phyloP scores from a whole-genome alignment of 2,888 invertebrate genomes.

The Gryllus longicercus region DNA sequence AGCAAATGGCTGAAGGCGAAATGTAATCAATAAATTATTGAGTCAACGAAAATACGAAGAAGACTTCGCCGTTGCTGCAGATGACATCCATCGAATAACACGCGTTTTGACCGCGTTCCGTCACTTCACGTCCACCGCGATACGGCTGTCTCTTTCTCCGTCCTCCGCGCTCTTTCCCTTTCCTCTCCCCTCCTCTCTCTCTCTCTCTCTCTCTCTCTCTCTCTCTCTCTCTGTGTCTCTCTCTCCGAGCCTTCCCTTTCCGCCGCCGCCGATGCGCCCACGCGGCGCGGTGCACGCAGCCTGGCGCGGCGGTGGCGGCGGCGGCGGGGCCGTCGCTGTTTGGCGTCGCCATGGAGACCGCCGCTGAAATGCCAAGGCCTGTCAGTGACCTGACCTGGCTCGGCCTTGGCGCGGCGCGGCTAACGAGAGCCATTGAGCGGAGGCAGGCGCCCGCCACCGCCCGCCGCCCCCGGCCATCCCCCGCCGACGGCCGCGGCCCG shows the following conservation, averaged over 20 bases:
- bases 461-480: neutral
- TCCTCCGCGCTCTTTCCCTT: neutral
- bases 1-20: no score
- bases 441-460: neutral
- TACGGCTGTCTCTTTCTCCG: neutral
- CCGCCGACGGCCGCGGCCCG: neutral
- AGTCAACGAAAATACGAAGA: no score
- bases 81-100: no score
- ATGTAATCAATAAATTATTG: no score
- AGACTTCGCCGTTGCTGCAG: no score
- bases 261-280: neutral
- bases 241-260: neutral
- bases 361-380: conserved; percentile 37
- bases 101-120: no score
- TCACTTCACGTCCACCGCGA: no score
- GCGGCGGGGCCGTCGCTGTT: conserved; percentile 29
- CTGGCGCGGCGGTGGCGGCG: conserved; percentile 7
- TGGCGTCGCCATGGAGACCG: conserved; percentile 24
- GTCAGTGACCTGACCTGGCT: conserved; percentile 34
- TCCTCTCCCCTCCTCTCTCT: neutral
- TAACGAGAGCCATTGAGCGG: conserved; percentile 3
- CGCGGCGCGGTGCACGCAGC: neutral
- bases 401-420: neutral
- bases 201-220: neutral
- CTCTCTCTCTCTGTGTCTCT: neutral